phyloP scores from a whole-genome alignment of 2,888 invertebrate species.

The Vannuccia rotundouncinata region DNA sequence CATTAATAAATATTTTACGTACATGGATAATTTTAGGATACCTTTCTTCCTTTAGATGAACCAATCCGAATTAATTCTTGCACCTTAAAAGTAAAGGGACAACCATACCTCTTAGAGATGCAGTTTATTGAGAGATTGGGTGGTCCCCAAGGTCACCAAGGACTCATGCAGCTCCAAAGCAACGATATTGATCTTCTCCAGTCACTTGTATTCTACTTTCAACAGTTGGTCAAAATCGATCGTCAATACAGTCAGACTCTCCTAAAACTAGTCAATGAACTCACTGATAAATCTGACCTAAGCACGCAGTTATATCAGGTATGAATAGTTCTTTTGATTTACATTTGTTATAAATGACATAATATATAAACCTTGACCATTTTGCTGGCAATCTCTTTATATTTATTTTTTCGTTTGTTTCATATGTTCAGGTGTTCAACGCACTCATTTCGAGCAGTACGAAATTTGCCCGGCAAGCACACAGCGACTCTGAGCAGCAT shows the following conservation, averaged over 20 bases:
- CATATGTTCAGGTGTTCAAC: neutral
- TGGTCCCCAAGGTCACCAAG: conserved; percentile 5
- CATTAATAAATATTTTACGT: too few species aligned
- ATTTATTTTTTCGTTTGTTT: neutral
- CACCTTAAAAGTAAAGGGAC: too few species aligned
- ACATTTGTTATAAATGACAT: too few species aligned
- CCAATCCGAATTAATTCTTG: too few species aligned
- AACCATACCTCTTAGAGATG: too few species aligned
- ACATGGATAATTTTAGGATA: too few species aligned
- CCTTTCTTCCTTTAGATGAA: too few species aligned
- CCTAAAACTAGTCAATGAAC: conserved; percentile 9
- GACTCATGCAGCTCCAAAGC: neutral
- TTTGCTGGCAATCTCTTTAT: neutral
- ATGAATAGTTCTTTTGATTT: neutral
- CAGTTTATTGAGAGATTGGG: neutral
- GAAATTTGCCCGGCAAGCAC: neutral
- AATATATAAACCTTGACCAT: too few species aligned
- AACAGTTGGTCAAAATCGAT: neutral
- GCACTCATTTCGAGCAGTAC: neutral
- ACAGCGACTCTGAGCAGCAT: neutral
- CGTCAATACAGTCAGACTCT: conserved; percentile 10
- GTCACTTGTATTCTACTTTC: neutral
- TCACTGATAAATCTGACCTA: conserved; percentile 9
- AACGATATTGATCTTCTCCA: conserved; percentile 11
- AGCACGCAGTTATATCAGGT: neutral